A percentile compares a stretch with the other conserved stretches of the same genome.
These are phyloP conservation scores for Scolopax rusticola DNA, from an alignment of 2,797 vertebrate species.

Conservation along the genomic window DNA sequence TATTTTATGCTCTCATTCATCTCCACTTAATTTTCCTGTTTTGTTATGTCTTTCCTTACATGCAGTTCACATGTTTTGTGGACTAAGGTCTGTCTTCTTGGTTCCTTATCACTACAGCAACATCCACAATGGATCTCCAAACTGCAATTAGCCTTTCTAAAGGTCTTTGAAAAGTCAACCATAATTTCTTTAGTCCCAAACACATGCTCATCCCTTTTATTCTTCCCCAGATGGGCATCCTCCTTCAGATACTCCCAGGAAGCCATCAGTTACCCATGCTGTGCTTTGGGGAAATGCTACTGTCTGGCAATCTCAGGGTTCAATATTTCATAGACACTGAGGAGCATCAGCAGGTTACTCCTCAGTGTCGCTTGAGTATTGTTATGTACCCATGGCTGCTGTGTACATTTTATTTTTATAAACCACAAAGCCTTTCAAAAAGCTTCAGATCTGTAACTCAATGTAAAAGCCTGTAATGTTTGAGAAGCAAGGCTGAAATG, in stretches of 20 bases:
- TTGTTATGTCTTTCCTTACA: not conserved
- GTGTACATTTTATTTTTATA: not conserved
- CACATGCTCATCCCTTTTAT: not conserved
- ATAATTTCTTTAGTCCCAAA: not conserved
- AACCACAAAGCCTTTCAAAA: not conserved
- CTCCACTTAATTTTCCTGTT: not conserved
- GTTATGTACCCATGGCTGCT: not conserved
- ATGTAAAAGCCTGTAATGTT: not conserved
- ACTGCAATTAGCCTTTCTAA: not conserved
- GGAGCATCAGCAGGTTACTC: not conserved
- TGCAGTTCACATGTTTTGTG: not conserved
- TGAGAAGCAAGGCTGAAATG: not conserved
- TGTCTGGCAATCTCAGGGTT: not conserved
- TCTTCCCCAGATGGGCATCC: not conserved
- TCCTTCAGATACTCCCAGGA: not conserved
- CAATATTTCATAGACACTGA: not conserved
- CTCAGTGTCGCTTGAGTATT: accelerated
- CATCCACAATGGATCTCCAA: not conserved
- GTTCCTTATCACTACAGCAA: not conserved
- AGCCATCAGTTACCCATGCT: not conserved
- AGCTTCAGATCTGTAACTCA: not conserved
- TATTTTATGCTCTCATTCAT: not conserved
- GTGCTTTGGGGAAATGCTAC: not conserved
- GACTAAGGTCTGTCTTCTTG: not conserved
- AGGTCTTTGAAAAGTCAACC: not conserved